A percentile compares a stretch with the other conserved stretches of the same genome.
phyloP scores from a whole-genome alignment of 2,888 invertebrate genomes.

The Melanargia galathea region DNA sequence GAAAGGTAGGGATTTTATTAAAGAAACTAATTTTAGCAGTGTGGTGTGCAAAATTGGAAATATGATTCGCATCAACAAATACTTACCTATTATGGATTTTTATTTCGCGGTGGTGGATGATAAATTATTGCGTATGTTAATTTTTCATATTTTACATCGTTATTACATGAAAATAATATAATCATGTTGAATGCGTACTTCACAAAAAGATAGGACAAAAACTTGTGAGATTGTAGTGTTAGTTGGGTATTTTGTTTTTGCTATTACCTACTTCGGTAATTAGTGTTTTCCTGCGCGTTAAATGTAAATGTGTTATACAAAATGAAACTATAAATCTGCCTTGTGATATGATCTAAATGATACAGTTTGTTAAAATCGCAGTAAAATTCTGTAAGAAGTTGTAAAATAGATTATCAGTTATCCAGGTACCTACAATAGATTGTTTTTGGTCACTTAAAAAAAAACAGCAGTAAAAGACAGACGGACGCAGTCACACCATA shows the following conservation, averaged over 20 bases:
- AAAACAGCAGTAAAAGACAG: too few relatives aligned
- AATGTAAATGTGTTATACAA: not conserved
- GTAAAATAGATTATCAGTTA: too few relatives aligned
- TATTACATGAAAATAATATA: not conserved
- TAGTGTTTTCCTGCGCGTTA: too few relatives aligned
- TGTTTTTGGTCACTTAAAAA: too few relatives aligned
- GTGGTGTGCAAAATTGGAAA: constrained; percentile 22
- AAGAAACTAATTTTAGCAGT: constrained; percentile 16
- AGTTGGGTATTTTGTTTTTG: too few relatives aligned
- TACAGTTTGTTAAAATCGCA: too few relatives aligned
- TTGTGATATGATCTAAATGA: too few relatives aligned
- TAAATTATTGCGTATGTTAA: not conserved
- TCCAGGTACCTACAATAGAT: too few relatives aligned
- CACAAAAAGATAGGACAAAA: not conserved
- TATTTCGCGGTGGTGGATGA: not conserved
- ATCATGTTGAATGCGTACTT: too few relatives aligned
- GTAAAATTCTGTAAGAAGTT: too few relatives aligned
- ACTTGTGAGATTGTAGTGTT: not conserved
- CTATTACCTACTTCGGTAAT: too few relatives aligned
- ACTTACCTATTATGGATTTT: not conserved
- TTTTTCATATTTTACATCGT: not conserved
- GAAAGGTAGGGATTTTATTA: constrained; percentile 45
- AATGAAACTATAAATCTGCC: not conserved
- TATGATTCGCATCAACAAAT: not conserved
- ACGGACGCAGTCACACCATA: too few relatives aligned